phyloP scores from a whole-genome alignment of 2,888 invertebrate genomes.

The Trachelus iudaicus region DNA sequence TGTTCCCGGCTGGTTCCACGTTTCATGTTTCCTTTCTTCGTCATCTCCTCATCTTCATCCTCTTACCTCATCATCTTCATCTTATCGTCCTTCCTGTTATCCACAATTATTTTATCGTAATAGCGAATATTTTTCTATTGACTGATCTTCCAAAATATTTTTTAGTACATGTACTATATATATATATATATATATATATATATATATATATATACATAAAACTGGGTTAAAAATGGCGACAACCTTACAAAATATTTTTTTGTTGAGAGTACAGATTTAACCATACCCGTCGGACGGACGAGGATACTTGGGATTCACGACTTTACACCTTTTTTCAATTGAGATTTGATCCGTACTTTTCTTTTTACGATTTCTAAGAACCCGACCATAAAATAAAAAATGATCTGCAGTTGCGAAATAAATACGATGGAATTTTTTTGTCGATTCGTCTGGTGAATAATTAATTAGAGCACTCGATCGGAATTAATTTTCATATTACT shows the following conservation, averaged over 20 bases:
- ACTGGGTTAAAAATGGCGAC: no score
- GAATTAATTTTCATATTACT: not conserved
- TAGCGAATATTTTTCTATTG: not conserved
- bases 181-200: no score
- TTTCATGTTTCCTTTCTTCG: conserved; percentile 15
- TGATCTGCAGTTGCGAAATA: not conserved
- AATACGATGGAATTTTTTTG: not conserved
- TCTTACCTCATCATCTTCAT: not conserved
- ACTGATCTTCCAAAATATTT: no score
- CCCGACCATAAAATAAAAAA: not conserved
- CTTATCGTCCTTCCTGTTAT: not conserved
- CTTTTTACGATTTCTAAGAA: not conserved
- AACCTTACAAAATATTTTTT: not conserved
- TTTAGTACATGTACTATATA: no score
- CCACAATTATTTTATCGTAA: not conserved
- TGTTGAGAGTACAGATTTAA: not conserved
- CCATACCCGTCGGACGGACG: not conserved
- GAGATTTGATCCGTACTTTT: not conserved
- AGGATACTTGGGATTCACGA: not conserved
- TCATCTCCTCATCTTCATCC: not conserved
- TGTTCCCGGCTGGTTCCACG: conserved; percentile 5
- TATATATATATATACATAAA: no score
- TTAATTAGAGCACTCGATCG: not conserved
- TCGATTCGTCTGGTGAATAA: not conserved
- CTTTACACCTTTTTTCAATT: not conserved